These are phyloP conservation scores for Spodoptera exigua DNA, from an alignment of 2,888 invertebrate genomes.

Conservation along the genomic window DNA sequence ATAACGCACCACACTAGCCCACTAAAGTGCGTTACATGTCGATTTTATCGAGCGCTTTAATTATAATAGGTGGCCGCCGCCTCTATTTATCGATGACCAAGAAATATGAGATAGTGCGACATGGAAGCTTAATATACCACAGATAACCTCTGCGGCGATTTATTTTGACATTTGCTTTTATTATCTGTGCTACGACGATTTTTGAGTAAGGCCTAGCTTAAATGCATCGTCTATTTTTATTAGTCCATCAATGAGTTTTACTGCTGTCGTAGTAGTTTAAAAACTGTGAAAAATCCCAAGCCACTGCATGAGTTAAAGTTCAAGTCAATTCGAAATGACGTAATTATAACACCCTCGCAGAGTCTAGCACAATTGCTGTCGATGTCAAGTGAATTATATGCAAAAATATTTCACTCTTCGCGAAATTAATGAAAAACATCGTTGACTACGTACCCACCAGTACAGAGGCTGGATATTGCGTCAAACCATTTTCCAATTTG, in stretches of 20 bases:
- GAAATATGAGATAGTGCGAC: constrained; percentile 73
- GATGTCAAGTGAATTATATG: constrained; percentile 8
- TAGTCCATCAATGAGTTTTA: constrained; percentile 45
- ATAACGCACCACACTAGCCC: constrained; percentile 76
- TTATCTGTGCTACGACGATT: constrained; percentile 60
- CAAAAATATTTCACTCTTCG: constrained; percentile 12
- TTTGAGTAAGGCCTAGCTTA: constrained; percentile 46
- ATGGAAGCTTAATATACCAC: constrained; percentile 72
- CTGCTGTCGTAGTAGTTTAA: constrained; percentile 6
- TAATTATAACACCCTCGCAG: too few relatives aligned
- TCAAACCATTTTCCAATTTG: constrained; percentile 51
- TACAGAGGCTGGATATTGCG: constrained; percentile 26
- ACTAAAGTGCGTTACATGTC: constrained; percentile 74
- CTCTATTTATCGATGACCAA: constrained; percentile 71
- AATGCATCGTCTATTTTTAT: constrained; percentile 49
- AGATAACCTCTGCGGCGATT: constrained; percentile 69
- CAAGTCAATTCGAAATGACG: too few relatives aligned
- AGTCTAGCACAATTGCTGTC: constrained; percentile 1
- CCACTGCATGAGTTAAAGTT: too few relatives aligned
- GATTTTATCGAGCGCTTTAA: constrained; percentile 78
- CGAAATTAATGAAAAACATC: constrained; percentile 30
- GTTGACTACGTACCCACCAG: constrained; percentile 18
- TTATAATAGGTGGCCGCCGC: constrained; percentile 76
- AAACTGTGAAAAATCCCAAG: background rate
- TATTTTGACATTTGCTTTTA: constrained; percentile 70